phyloP scores from a whole-genome alignment of 2,113 vertebrate genomes.

The Okapia johnstoni region DNA sequence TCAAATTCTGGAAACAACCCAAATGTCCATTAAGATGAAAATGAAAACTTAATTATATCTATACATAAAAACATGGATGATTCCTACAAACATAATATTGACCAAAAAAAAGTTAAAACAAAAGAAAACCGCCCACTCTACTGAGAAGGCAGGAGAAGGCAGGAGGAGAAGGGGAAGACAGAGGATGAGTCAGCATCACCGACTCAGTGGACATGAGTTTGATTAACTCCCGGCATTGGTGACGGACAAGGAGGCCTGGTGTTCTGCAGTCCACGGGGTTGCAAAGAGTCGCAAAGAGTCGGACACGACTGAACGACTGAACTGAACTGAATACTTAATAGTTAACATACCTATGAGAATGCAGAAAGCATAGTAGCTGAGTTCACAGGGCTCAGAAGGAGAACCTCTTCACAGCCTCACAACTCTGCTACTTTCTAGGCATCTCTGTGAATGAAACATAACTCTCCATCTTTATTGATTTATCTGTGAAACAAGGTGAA shows the following conservation, averaged over 20 bases:
- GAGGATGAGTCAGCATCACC: not conserved
- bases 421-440: not conserved
- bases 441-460: no score
- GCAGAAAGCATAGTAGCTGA: not conserved
- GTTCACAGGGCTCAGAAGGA: not conserved
- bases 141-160: not conserved
- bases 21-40: not conserved
- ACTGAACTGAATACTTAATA: not conserved
- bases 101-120: not conserved
- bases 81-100: not conserved
- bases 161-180: not conserved
- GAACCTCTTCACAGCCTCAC: not conserved
- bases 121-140: not conserved
- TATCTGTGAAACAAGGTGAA: not conserved
- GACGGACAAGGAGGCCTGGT: not conserved
- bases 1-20: not conserved
- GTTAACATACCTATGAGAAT: not conserved
- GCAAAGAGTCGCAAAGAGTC: not conserved
- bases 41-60: not conserved
- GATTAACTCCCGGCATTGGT: accelerated
- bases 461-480: not conserved
- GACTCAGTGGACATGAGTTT: not conserved
- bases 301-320: accelerated
- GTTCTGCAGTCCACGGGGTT: not conserved
- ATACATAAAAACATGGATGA: not conserved